Evolutionary conservation across 2,888 invertebrate species (phyloP), one percentile per base, ranked within the genome.

Genomic region (Leucophora obtusa): DNA sequence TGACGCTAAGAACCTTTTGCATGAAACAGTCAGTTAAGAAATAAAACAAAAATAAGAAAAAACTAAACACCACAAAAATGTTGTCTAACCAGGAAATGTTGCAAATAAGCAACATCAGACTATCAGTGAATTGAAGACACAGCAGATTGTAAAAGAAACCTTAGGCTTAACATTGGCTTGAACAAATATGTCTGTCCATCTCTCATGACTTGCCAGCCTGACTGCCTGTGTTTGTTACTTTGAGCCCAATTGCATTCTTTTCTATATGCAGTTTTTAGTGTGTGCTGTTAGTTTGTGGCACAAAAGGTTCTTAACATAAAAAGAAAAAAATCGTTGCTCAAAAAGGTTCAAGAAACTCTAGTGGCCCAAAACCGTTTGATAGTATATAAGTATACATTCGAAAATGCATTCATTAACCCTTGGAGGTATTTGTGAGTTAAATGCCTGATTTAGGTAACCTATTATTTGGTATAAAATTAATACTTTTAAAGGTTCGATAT

Each of bases 291-390:
- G 38, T 51, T 68, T 56, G 33, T 62, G 50, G 62, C 73, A 79
- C 21, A 38, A 73, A 73, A 69, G 62, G 51, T 72, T 68, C 62
- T 33, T 54, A 43, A 59, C 8, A 18, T 18, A 62, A 15, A 18
- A 28, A 43, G 47, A n/a, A 50, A 56, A 6, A 50, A 65, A 15
- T 38, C 15, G 21, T n/a, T 50, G 50, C 33, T 18, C 21, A 24
- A 43, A 43, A 73, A 73, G 73, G 83, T 83, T 83, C 83, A 83
- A 83, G 74, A 81, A 83, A 81, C 83, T 82, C 77, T 62, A 38
- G 38, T 83, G 81, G 79, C 79, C 80, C 72, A 81, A 82, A 77
- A 78, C 82, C 74, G 79, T 76, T 83, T 68, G 43, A 69, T 63
- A 14, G 35, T n/a, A 50, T 58, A 11, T 58, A 15, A 58, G 15